Evolutionary conservation across 1,140 invertebrate genomes (phyloP).

Genomic region (Drosophila nannoptera): DNA sequence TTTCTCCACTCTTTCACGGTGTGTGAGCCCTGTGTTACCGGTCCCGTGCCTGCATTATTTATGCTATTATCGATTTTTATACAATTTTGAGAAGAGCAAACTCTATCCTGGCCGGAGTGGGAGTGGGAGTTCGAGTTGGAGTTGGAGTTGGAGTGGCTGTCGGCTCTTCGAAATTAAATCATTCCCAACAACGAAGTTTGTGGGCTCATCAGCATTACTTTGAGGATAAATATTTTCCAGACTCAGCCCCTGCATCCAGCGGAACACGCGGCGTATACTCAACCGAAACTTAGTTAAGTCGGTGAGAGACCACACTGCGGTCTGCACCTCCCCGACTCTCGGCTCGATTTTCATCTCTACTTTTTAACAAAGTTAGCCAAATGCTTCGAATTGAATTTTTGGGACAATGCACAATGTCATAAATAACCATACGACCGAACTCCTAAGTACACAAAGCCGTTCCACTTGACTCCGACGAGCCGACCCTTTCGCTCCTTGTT

Average conservation of each 20-base stretch:
- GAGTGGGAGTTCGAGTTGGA: slow-evolving; percentile 43
- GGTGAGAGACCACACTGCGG: slow-evolving; percentile 48
- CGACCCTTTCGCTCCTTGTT: slow-evolving; percentile 8
- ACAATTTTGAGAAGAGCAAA: slow-evolving; percentile 47
- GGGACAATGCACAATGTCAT: slow-evolving; percentile 52
- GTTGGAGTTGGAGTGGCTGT: slow-evolving; percentile 40
- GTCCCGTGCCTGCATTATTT: slow-evolving; percentile 68
- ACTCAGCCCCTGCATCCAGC: slow-evolving; percentile 40
- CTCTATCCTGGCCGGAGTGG: slow-evolving; percentile 19
- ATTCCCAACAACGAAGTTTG: slow-evolving; percentile 63
- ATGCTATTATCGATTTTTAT: slow-evolving; percentile 75
- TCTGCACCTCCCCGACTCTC: slow-evolving; percentile 49
- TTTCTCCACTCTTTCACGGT: slow-evolving; percentile 15
- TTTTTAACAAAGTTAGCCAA: slow-evolving; percentile 76
- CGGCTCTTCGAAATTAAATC: slow-evolving; percentile 62
- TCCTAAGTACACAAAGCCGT: slow-evolving; percentile 60
- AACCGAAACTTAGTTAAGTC: slow-evolving; percentile 53
- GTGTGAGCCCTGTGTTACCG: slow-evolving; percentile 13
- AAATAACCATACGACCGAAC: slow-evolving; percentile 60
- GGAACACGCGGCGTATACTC: slow-evolving; percentile 51
- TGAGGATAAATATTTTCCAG: slow-evolving; percentile 61
- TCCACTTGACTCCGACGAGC: too few species aligned
- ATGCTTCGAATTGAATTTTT: slow-evolving; percentile 69
- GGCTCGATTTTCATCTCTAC: slow-evolving; percentile 71
- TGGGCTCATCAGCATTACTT: slow-evolving; percentile 64